Evolutionary conservation across 1,140 invertebrate genomes (phyloP).

Genomic region (Pseudoatta argentina): DNA sequence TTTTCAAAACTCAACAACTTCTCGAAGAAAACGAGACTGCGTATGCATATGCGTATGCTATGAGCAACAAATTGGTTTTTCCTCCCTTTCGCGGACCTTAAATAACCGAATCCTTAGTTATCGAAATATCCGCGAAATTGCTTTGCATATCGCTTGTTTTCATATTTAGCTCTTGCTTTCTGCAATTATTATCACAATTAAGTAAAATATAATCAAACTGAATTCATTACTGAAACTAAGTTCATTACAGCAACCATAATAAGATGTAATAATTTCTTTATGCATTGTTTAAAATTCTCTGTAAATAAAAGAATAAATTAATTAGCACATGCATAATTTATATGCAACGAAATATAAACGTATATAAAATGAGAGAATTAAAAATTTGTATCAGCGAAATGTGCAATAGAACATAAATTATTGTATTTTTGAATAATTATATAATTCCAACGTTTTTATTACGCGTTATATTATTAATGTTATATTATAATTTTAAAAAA

Average conservation of each 20-base stretch:
- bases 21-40: constrained; percentile 41
- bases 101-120: neutral
- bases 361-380: neutral
- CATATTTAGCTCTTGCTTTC: neutral
- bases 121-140: constrained; percentile 36
- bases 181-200: neutral
- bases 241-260: constrained; percentile 6
- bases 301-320: neutral
- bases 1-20: constrained; percentile 62
- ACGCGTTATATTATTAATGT: neutral
- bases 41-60: neutral
- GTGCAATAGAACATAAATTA: constrained; percentile 11
- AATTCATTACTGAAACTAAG: neutral
- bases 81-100: neutral
- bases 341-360: neutral
- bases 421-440: neutral
- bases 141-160: constrained; percentile 5
- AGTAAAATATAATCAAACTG: neutral
- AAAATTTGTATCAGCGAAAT: neutral
- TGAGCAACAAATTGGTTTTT: constrained; percentile 48
- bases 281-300: neutral
- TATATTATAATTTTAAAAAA: neutral
- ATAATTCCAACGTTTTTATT: neutral
- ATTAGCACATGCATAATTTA: neutral
- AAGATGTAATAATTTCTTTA: neutral